Evolutionary conservation across 2,113 vertebrate species (phyloP), one percentile per base, ranked within the genome.

Genomic region (Euleptes europaea): DNA sequence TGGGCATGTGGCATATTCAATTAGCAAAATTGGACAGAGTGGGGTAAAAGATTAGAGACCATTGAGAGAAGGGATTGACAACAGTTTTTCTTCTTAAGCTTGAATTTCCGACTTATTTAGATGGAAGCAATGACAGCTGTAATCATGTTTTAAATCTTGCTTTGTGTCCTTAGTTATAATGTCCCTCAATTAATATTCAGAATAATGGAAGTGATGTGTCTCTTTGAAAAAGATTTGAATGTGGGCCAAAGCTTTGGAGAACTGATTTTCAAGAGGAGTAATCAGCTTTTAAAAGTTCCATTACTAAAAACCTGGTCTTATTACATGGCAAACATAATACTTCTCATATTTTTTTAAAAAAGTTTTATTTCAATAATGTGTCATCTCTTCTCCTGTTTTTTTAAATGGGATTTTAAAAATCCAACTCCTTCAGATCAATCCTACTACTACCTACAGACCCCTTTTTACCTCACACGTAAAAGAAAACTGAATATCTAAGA

Each of bases 221-320:
- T 78, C 95, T 96, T 94, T 95, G 95, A 95, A 96, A 96, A 94
- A 92, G 94, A 96, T 94, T 96, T 95, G 96, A 97, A 95, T 93
- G 92, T 94, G 93, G 91, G 95, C 95, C 97, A 97, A 91, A 94
- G 96, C 97, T 97, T 96, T 95, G 94, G 96, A 94, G 97, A 97
- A 95, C 96, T 93, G 95, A 96, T 95, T 97, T 96, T 95, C 95
- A 60, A 94, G 96, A 96, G 97, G 95, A 96, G 97, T 96, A 96
- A 97, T 96, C 96, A 95, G 95, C 96, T 96, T 96, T 97, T 97
- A 97, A 96, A 96, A 97, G 96, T 96, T 96, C 95, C 95, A 96
- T 97, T 97, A 97, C 96, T 97, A 97, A 96, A 97, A 97, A 95
- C 95, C 94, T 95, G 94, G 96, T 97, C 95, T 96, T 76, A 85